These are phyloP conservation scores for Pseudomyrmex cubaensis DNA, from an alignment of 1,140 invertebrate genomes.

Conservation along the genomic window DNA sequence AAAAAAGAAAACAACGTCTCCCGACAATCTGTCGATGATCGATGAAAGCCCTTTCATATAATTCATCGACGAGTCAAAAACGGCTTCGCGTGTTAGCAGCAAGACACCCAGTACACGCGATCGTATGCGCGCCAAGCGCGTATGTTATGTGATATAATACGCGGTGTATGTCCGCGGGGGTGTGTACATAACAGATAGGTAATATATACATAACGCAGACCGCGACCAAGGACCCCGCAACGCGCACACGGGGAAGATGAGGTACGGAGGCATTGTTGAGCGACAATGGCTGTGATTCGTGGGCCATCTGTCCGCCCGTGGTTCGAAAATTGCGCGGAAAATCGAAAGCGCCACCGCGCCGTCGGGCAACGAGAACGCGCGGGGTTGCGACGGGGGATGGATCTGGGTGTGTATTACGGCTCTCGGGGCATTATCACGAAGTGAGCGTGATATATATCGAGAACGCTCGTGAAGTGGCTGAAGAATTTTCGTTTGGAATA, in stretches of 20 bases:
- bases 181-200: slow-evolving; percentile 45
- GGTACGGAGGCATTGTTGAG: slow-evolving; percentile 57
- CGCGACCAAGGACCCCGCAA: slow-evolving; percentile 2
- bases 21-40: not conserved
- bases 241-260: slow-evolving; percentile 22
- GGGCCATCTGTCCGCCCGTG: slow-evolving; percentile 65
- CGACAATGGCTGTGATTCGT: slow-evolving; percentile 67
- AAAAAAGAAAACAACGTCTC: no score
- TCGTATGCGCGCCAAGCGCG: slow-evolving; percentile 57
- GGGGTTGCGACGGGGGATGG: not conserved
- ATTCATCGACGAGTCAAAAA: not conserved
- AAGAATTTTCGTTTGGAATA: slow-evolving; percentile 64
- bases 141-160: slow-evolving; percentile 63
- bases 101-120: slow-evolving; percentile 50
- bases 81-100: slow-evolving; percentile 7
- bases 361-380: not conserved
- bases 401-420: slow-evolving; percentile 49
- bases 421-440: slow-evolving; percentile 44
- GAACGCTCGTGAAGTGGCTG: slow-evolving; percentile 50
- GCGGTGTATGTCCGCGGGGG: slow-evolving; percentile 56
- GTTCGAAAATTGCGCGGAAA: slow-evolving; percentile 70
- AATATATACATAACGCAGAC: slow-evolving; percentile 44
- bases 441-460: slow-evolving; percentile 57
- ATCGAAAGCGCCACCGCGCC: slow-evolving; percentile 54
- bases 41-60: not conserved